phyloP scores from a whole-genome alignment of 2,888 invertebrate species.

The Phorcus lineatus region DNA sequence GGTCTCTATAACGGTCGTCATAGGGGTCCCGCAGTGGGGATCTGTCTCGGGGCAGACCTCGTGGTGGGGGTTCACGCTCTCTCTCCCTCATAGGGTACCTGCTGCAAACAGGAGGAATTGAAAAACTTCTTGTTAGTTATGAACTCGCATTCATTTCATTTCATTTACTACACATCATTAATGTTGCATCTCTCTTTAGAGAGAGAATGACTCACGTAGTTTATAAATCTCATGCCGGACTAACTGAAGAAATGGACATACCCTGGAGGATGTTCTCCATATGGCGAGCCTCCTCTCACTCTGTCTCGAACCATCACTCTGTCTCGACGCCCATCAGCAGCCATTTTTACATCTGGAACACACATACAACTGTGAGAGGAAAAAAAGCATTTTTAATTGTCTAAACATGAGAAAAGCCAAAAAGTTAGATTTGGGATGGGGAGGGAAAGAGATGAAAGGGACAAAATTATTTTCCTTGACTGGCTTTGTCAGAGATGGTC shows the following conservation, averaged over 20 bases:
- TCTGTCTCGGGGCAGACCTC: constrained; percentile 25
- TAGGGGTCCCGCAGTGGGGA: constrained; percentile 50
- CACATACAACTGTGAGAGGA: not conserved
- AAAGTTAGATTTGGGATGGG: too few species aligned
- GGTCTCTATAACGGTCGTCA: constrained; percentile 56
- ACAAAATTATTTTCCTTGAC: too few species aligned
- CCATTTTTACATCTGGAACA: constrained; percentile 62
- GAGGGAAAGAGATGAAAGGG: too few species aligned
- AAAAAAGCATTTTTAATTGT: not conserved
- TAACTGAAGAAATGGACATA: constrained; percentile 12
- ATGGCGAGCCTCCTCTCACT: constrained; percentile 3
- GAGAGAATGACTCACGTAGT: too few species aligned
- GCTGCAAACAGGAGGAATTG: not conserved
- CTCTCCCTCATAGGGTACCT: not conserved
- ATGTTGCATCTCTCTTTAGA: too few species aligned
- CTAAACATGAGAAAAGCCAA: too few species aligned
- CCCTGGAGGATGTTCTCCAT: constrained; percentile 2
- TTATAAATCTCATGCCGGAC: too few species aligned
- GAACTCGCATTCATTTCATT: not conserved
- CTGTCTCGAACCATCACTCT: constrained; percentile 23
- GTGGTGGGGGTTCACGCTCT: not conserved
- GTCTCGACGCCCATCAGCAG: constrained; percentile 51
- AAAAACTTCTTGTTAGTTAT: too few species aligned
- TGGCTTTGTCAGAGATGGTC: too few species aligned
- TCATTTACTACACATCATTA: too few species aligned